A percentile compares a stretch with the other conserved stretches of the same genome.
Evolutionary conservation across 2,113 vertebrate species (phyloP).

Genomic region (Tamias sibiricus): DNA sequence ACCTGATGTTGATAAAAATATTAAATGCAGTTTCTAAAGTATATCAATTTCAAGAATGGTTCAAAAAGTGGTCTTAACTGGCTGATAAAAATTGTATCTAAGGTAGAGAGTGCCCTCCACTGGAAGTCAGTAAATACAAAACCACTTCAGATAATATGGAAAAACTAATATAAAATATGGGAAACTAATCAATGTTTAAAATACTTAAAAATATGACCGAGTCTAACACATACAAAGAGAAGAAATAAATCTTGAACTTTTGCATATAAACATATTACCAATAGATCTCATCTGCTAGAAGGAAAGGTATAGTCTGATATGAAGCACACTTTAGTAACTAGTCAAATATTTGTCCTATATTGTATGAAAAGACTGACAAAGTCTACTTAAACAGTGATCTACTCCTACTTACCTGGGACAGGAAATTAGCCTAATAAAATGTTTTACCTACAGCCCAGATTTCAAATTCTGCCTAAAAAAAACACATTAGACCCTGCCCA

Average conservation of each 20-base stretch:
- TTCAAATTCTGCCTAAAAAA: conserved; percentile 35
- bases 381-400: not conserved
- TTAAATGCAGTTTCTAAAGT: conserved; percentile 12
- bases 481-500: not conserved
- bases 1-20: not conserved
- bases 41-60: conserved; percentile 48
- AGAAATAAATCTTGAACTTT: conserved; percentile 27
- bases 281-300: conserved; percentile 18
- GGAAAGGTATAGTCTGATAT: not conserved
- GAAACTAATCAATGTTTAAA: conserved; percentile 42
- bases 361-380: not conserved
- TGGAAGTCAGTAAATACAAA: conserved; percentile 56
- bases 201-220: conserved; percentile 23
- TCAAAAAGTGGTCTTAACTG: conserved; percentile 11
- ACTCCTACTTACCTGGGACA: not conserved
- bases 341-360: not conserved
- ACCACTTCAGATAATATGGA: not conserved
- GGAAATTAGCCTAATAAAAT: not conserved
- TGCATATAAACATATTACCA: not conserved
- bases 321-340: not conserved
- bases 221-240: not conserved
- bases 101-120: conserved; percentile 50
- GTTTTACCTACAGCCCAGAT: not conserved
- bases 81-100: not conserved
- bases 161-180: too few relatives aligned